These are phyloP conservation scores for Orussus abietinus DNA, from an alignment of 1,140 invertebrate species.

Conservation along the genomic window DNA sequence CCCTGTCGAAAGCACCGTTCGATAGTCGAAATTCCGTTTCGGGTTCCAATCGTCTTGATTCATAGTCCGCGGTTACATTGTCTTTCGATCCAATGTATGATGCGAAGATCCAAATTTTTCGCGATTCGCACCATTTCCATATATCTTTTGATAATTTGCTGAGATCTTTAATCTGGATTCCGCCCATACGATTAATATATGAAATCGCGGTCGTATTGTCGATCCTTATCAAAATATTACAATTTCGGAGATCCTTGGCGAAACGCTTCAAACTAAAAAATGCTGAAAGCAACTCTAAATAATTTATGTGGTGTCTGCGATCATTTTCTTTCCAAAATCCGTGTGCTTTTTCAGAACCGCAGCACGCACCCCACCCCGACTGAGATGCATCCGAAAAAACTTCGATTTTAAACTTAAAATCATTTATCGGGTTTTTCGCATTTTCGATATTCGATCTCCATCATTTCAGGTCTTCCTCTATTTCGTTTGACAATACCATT, in stretches of 20 bases:
- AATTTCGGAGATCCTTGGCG: constrained; percentile 7
- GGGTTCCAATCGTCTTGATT: constrained; percentile 6
- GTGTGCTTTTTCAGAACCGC: not conserved
- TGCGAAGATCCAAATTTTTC: constrained; percentile 7
- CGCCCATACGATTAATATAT: constrained; percentile 15
- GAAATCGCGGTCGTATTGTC: no score
- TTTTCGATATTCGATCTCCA: constrained; percentile 16
- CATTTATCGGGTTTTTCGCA: constrained; percentile 13
- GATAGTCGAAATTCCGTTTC: constrained; percentile 13
- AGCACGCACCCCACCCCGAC: constrained; percentile 12
- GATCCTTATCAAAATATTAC: constrained; percentile 26
- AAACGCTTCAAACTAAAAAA: constrained; percentile 10
- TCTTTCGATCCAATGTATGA: constrained; percentile 9
- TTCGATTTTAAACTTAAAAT: not conserved
- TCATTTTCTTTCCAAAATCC: constrained; percentile 4
- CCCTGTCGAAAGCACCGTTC: not conserved
- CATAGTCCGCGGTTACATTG: constrained; percentile 9
- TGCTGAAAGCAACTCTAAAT: constrained; percentile 11
- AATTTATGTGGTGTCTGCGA: constrained; percentile 9
- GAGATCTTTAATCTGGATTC: constrained; percentile 8
- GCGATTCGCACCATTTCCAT: constrained; percentile 13
- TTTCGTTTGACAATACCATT: not conserved
- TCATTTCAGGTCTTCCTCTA: constrained; percentile 19
- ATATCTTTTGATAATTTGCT: constrained; percentile 9
- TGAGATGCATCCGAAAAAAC: constrained; percentile 9